These are phyloP conservation scores for Callithrix jacchus DNA, from an alignment of 2,113 vertebrate genomes.

Conservation along the genomic window DNA sequence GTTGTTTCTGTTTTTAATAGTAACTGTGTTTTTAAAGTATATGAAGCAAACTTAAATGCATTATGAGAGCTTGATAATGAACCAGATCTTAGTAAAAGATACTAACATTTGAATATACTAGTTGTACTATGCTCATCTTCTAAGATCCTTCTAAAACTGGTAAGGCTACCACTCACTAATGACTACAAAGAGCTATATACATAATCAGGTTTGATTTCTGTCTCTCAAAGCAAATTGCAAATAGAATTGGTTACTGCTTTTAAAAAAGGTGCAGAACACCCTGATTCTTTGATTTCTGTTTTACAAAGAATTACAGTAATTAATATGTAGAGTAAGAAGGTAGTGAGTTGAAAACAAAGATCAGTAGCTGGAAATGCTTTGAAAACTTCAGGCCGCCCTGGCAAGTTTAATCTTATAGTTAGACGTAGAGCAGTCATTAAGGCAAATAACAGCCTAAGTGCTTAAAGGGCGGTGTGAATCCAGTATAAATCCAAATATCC, in stretches of 20 bases:
- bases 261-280: neutral
- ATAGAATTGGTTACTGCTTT: neutral
- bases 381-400: neutral
- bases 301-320: neutral
- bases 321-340: neutral
- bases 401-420: neutral
- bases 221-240: neutral
- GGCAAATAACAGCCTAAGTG: neutral
- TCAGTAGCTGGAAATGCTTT: neutral
- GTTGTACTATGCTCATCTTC: neutral
- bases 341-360: neutral
- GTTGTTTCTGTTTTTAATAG: neutral
- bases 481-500: neutral
- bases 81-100: neutral
- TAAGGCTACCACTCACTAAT: neutral
- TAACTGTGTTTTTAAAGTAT: neutral
- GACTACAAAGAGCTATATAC: neutral
- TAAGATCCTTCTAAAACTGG: neutral
- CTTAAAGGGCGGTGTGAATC: neutral
- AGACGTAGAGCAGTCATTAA: neutral
- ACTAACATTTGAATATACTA: neutral
- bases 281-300: slow-evolving; percentile 14
- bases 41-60: neutral
- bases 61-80: neutral
- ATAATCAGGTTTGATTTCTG: neutral